These are phyloP conservation scores for Polyommatus icarus DNA, from an alignment of 2,888 invertebrate species.

Conservation along the genomic window DNA sequence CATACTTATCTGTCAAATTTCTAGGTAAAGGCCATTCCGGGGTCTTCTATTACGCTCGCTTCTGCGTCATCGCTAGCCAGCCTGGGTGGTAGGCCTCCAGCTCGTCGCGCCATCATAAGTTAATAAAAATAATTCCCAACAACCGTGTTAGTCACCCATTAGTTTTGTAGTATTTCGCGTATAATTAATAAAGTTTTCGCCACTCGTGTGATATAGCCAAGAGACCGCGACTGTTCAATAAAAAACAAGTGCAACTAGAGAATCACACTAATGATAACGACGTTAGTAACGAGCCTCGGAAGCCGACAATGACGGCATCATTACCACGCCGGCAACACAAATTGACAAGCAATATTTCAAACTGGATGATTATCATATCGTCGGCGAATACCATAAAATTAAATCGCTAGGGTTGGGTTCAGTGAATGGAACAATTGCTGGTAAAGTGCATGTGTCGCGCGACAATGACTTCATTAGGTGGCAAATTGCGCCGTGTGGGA, in stretches of 20 bases:
- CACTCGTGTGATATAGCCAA: conserved; percentile 34
- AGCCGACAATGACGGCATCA: conserved; percentile 53
- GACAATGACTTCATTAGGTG: conserved; percentile 67
- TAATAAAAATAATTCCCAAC: neutral
- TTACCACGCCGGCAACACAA: conserved; percentile 53
- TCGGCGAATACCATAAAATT: conserved; percentile 59
- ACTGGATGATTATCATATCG: conserved; percentile 60
- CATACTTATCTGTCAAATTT: too few relatives aligned
- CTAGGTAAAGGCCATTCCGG: too few relatives aligned
- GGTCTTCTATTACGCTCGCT: too few relatives aligned
- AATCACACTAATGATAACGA: conserved; percentile 48
- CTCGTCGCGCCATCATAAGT: too few relatives aligned
- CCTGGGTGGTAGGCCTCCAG: too few relatives aligned
- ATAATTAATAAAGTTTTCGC: conserved; percentile 19
- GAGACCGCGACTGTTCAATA: conserved; percentile 42
- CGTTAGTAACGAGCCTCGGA: conserved; percentile 51
- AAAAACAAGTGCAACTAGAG: conserved; percentile 43
- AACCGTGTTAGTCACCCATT: neutral
- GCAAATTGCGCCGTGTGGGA: conserved; percentile 49
- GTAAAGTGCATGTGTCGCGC: conserved; percentile 47
- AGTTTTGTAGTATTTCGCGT: neutral
- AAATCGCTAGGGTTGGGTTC: conserved; percentile 57
- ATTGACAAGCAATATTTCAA: conserved; percentile 65
- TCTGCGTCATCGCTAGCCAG: too few relatives aligned
- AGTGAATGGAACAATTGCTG: conserved; percentile 63